These are phyloP conservation scores for Anastrepha obliqua DNA, from an alignment of 1,140 invertebrate species.

Conservation along the genomic window DNA sequence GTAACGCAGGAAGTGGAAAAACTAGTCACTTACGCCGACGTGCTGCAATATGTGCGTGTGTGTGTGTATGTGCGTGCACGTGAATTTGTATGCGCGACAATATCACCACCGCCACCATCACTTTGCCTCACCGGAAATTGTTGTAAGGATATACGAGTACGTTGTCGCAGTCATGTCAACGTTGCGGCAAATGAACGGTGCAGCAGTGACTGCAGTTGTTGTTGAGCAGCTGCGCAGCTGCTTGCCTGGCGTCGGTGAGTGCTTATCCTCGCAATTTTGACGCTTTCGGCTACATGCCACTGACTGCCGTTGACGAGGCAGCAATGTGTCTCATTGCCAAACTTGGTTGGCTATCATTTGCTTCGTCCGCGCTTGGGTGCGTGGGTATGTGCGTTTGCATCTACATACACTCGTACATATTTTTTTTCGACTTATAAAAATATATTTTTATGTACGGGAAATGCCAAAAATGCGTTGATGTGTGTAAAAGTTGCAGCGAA, in stretches of 20 bases:
- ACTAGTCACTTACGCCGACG: slow-evolving; percentile 21
- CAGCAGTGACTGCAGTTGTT: neutral
- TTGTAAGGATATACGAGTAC: slow-evolving; percentile 47
- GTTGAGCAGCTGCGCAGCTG: neutral
- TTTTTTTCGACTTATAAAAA: neutral
- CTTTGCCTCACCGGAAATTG: slow-evolving; percentile 36
- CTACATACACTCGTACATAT: neutral
- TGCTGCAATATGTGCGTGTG: neutral
- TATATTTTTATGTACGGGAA: neutral
- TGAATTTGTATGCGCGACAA: neutral
- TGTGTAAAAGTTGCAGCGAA: slow-evolving; percentile 29
- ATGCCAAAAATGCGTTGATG: slow-evolving; percentile 20
- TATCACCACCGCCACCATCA: neutral
- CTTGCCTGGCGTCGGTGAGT: slow-evolving; percentile 10
- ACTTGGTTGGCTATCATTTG: slow-evolving; percentile 24
- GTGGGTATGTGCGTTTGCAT: neutral
- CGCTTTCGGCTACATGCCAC: neutral
- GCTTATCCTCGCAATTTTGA: slow-evolving; percentile 32
- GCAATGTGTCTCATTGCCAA: slow-evolving; percentile 31
- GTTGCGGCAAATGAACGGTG: neutral
- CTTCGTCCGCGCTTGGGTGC: neutral
- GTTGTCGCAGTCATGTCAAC: slow-evolving; percentile 17
- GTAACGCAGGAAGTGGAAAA: slow-evolving; percentile 43
- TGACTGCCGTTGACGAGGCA: slow-evolving; percentile 6
- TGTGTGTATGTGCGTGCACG: neutral